Conservation (phyloP, 2,888 invertebrate genomes). For the Tachina fera region DNA sequence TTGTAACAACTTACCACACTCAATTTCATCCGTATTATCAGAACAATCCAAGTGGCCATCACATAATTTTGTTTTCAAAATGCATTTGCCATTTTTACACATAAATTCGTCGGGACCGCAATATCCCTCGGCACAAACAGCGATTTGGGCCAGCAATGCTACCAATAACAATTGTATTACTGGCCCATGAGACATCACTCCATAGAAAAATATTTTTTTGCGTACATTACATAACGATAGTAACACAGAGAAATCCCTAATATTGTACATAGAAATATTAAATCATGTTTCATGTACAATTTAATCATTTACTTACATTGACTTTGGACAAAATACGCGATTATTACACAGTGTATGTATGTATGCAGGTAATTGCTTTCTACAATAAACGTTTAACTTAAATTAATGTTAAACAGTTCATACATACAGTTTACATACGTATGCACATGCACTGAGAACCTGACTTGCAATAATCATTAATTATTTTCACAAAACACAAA, state of each 20-base stretch:
- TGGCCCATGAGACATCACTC: background rate
- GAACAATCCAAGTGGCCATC: slow-evolving; percentile 80
- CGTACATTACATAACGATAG: slow-evolving; percentile 72
- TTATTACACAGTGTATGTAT: too few relatives aligned
- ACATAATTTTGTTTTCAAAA: slow-evolving; percentile 80
- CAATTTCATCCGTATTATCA: slow-evolving; percentile 80
- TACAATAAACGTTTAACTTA: slow-evolving; percentile 12
- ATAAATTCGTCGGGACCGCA: slow-evolving; percentile 83
- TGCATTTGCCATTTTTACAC: slow-evolving; percentile 83
- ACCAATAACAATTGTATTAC: slow-evolving; percentile 9
- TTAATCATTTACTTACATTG: slow-evolving; percentile 59
- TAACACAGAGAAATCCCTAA: slow-evolving; percentile 66
- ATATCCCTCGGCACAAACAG: slow-evolving; percentile 68
- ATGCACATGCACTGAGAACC: slow-evolving; percentile 50
- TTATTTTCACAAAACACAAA: background rate
- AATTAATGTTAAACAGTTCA: slow-evolving; percentile 21
- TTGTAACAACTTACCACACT: slow-evolving; percentile 78
- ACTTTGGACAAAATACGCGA: slow-evolving; percentile 8
- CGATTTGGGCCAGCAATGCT: slow-evolving; percentile 57
- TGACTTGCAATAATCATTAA: slow-evolving; percentile 47
- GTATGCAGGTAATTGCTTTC: background rate
- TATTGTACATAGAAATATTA: background rate
- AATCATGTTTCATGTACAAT: background rate
- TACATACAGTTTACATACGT: slow-evolving; percentile 56
- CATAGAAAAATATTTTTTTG: slow-evolving; percentile 56